Conservation (phyloP, 1,140 invertebrate genomes). For the Diplogasteroides magnus region DNA sequence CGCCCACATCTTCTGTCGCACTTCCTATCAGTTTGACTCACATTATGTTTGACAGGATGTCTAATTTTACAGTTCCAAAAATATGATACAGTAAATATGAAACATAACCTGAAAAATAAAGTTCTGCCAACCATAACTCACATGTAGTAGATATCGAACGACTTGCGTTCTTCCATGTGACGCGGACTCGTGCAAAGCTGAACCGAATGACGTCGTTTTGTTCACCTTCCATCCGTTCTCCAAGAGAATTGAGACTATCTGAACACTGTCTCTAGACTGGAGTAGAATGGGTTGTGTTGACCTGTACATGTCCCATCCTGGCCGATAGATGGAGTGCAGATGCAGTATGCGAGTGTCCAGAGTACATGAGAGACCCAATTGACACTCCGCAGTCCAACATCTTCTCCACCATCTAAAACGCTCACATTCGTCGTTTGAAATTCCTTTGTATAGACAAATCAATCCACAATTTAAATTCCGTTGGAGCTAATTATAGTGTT, state of each 20-base stretch:
- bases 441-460: no score
- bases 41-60: no score
- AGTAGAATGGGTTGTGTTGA: conserved; percentile 1
- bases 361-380: conserved; percentile 10
- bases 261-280: neutral
- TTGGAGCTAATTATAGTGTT: no score
- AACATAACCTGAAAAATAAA: no score
- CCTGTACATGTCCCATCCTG: conserved; percentile 30
- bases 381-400: conserved; percentile 26
- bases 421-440: no score
- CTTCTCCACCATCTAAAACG: conserved; percentile 27
- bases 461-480: no score
- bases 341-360: conserved; percentile 25
- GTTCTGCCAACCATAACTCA: neutral
- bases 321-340: conserved; percentile 34
- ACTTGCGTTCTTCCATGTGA: neutral
- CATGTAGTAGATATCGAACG: neutral
- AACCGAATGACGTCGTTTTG: conserved; percentile 12
- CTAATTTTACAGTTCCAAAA: no score
- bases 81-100: no score
- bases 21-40: no score
- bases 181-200: conserved; percentile 22
- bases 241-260: conserved; percentile 25
- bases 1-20: no score
- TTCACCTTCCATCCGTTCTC: conserved; percentile 30